Evolutionary conservation across 1,140 invertebrate genomes (phyloP), one percentile per base, ranked within the genome.

Genomic region (Cyclina sinensis): DNA sequence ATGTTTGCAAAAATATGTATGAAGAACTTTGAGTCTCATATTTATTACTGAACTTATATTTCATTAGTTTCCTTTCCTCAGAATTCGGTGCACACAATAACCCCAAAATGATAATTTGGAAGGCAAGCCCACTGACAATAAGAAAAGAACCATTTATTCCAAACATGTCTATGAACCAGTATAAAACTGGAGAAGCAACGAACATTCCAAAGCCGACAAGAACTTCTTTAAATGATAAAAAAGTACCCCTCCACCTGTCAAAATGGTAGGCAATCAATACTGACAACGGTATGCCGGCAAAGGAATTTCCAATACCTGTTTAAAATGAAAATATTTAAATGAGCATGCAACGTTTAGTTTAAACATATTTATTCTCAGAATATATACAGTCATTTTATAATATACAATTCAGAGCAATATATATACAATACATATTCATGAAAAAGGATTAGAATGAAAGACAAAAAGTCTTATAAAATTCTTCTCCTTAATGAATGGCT

Each of bases 121-220:
- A n/a, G 12, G 59, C 43, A 4, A 78, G 11, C 30, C 51, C 74
- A 16, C 48, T 35, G 11, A 86, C 32, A 14, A 86, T 48, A 18
- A 79, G 16, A 62, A 86, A 86, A 11, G 73, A 27, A 0, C 73
- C 70, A n/a, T 57, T 78, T 16, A 86, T 24, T 62, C 73, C 84
- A 43, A 57, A 86, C n/a, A 21, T 65, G 5, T 86, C 54, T n/a
- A 86, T 21, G 0, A 86, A 59, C 35, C 18, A 65, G 18, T 62
- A 51, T 21, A 32, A 54, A 11, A 86, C 14, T 9, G 84, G 84
- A 16, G 84, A 54, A 9, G 84, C 32, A 32, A 79, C n/a, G 27
- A 86, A 86, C 84, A 86, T 86, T 21, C 48, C 84, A 24, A 79
- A 5, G 24, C 84, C 84, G 14, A 86, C 59, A 46, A 51, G 12